Conservation (phyloP, 2,888 invertebrate species). For the Dinocampus coccinellae region DNA sequence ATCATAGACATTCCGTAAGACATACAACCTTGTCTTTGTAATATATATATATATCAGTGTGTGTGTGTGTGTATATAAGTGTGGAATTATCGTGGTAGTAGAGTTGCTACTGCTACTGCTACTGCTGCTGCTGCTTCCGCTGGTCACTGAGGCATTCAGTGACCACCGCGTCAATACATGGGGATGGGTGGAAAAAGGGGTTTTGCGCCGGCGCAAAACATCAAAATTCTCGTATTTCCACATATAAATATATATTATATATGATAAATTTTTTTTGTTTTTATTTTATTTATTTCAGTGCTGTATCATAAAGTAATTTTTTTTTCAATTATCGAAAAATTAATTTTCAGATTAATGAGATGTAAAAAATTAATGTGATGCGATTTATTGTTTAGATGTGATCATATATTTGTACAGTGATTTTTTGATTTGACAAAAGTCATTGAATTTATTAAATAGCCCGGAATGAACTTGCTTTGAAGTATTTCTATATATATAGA, state of each 20-base stretch:
- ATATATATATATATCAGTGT: conserved; percentile 27
- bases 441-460: no score
- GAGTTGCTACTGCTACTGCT: conserved; percentile 29
- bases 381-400: no score
- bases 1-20: conserved; percentile 67
- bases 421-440: no score
- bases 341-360: no score
- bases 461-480: no score
- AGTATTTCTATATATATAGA: no score
- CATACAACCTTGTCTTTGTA: conserved; percentile 55
- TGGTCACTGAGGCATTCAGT: conserved; percentile 59
- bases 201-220: conserved; percentile 62
- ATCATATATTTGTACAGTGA: no score
- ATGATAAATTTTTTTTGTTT: no score
- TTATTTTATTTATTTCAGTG: no score
- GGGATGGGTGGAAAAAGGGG: conserved; percentile 61
- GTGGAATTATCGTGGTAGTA: background rate
- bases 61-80: background rate
- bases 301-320: no score
- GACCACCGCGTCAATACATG: conserved; percentile 68
- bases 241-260: conserved; percentile 20
- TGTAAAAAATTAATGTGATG: no score
- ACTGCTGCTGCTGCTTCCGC: conserved; percentile 42
- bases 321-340: no score
- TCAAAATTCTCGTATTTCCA: conserved; percentile 38